These are phyloP conservation scores for Epicauta chinensis DNA, from an alignment of 1,140 invertebrate genomes.

Conservation along the genomic window DNA sequence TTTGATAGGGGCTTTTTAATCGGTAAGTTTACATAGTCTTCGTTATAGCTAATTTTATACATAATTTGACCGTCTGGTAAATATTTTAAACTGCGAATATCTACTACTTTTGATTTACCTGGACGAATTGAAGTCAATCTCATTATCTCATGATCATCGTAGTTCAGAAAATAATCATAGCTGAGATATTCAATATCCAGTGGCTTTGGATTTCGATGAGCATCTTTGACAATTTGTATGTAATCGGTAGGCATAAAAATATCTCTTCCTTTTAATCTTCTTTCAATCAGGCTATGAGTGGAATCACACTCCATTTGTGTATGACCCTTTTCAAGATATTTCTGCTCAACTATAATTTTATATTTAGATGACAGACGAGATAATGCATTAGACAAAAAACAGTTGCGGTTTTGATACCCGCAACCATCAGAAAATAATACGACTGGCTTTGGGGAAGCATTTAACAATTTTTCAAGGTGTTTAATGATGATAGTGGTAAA, in stretches of 20 bases:
- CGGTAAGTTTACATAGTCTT: not conserved
- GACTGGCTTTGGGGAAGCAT: slow-evolving; percentile 1
- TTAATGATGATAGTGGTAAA: slow-evolving; percentile 5
- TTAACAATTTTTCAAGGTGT: slow-evolving; percentile 6
- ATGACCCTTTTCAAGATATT: slow-evolving; percentile 33
- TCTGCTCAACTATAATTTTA: slow-evolving; percentile 19
- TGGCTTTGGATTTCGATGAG: slow-evolving; percentile 21
- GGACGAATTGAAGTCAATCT: not conserved
- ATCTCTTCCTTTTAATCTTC: slow-evolving; percentile 18
- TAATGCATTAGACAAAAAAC: slow-evolving; percentile 16
- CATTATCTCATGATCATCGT: not conserved
- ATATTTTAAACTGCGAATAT: not conserved
- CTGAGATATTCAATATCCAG: slow-evolving; percentile 2
- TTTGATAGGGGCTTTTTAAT: not conserved
- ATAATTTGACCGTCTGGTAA: not conserved
- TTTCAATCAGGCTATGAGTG: slow-evolving; percentile 35
- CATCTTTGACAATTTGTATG: slow-evolving; percentile 21
- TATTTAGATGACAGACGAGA: slow-evolving; percentile 10
- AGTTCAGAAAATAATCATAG: slow-evolving; percentile 3
- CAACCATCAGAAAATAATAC: slow-evolving; percentile 20
- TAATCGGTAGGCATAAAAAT: slow-evolving; percentile 32
- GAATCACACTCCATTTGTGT: slow-evolving; percentile 39
- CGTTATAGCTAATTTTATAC: not conserved
- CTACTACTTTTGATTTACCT: not conserved
- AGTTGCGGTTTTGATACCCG: slow-evolving; percentile 17